Percentiles rank a stretch among this genome's conserved stretches.
Conservation (phyloP, 2,888 invertebrate species). For the Platynereis dumerilii region DNA sequence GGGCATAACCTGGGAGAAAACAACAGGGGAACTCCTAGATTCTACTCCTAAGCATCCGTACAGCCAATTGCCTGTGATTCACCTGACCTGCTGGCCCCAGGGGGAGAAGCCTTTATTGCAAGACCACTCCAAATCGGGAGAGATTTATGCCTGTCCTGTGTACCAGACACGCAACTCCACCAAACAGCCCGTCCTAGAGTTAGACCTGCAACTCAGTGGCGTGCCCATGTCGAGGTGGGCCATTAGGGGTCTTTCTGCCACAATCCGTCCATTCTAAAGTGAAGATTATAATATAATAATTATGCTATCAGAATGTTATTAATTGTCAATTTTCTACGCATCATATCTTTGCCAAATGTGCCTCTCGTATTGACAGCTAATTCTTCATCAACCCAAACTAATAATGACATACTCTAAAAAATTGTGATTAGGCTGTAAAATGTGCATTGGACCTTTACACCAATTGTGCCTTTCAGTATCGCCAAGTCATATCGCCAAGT, state of each 20-base stretch:
- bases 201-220: conserved; percentile 57
- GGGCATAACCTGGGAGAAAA: conserved; percentile 63
- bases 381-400: too few relatives aligned
- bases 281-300: neutral
- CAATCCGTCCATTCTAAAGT: conserved; percentile 57
- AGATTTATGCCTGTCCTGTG: conserved; percentile 60
- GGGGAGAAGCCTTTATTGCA: conserved; percentile 53
- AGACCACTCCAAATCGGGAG: conserved; percentile 49
- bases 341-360: neutral
- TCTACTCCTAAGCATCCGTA: conserved; percentile 52
- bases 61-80: conserved; percentile 59
- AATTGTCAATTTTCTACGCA: neutral
- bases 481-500: too few relatives aligned
- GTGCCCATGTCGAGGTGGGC: conserved; percentile 58
- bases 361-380: too few relatives aligned
- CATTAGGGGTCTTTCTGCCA: conserved; percentile 58
- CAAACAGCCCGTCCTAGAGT: conserved; percentile 54
- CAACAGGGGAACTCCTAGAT: conserved; percentile 60
- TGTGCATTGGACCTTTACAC: too few relatives aligned
- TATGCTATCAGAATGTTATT: neutral
- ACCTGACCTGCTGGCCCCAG: conserved; percentile 56
- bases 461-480: too few relatives aligned
- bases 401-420: too few relatives aligned
- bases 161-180: conserved; percentile 54
- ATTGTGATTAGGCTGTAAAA: too few relatives aligned